Evolutionary conservation across 2,113 vertebrate species (phyloP).

Genomic region (Neoarius graeffei): DNA sequence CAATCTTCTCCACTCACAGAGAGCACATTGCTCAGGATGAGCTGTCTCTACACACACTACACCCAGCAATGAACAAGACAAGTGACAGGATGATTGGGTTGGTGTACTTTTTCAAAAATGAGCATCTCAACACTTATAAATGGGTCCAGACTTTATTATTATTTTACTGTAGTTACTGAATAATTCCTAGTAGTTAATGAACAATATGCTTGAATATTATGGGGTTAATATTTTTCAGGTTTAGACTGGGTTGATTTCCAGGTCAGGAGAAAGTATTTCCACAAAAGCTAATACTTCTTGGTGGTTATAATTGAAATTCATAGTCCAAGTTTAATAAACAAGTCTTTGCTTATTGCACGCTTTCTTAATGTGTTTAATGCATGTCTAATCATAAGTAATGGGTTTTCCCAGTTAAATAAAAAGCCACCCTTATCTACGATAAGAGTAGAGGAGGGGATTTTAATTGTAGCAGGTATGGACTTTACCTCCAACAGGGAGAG

Average conservation of each 20-base stretch:
- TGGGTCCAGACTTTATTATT: background rate
- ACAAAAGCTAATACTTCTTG: background rate
- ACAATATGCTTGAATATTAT: background rate
- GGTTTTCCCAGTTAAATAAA: background rate
- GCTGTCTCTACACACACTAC: conserved; percentile 5
- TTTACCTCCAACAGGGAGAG: conserved; percentile 61
- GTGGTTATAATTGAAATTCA: background rate
- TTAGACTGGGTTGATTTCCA: background rate
- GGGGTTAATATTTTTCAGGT: background rate
- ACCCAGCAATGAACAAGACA: background rate
- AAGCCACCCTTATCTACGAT: conserved; percentile 33
- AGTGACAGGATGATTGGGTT: background rate
- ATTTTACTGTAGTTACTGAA: background rate
- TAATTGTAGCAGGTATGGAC: conserved; percentile 26
- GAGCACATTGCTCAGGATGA: conserved; percentile 11
- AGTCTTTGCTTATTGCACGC: background rate
- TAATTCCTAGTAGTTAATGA: background rate
- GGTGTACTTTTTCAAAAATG: background rate
- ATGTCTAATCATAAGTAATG: conserved; percentile 34
- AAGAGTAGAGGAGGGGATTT: conserved; percentile 21
- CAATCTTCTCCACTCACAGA: conserved; percentile 43
- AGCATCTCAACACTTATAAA: background rate
- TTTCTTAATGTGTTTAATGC: conserved; percentile 15
- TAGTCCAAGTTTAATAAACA: conserved; percentile 12
- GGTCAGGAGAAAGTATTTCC: background rate